These are phyloP conservation scores for Papilio polytes DNA, from an alignment of 1,140 invertebrate genomes.

Conservation along the genomic window DNA sequence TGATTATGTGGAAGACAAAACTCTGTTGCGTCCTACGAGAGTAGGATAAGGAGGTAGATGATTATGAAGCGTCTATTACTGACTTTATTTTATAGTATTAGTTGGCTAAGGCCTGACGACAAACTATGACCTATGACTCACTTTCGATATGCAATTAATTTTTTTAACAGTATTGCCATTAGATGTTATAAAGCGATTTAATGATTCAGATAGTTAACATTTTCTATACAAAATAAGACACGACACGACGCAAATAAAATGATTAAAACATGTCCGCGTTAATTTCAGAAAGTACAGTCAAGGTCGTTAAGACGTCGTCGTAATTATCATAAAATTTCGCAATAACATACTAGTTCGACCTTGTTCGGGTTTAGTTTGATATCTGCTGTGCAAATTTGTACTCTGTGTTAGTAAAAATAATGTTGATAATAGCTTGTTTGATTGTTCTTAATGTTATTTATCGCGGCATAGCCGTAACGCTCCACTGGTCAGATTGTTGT, in stretches of 20 bases:
- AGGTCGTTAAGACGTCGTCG: constrained; percentile 49
- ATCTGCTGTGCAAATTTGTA: constrained; percentile 34
- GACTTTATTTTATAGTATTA: too few relatives aligned
- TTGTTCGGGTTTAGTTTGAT: constrained; percentile 43
- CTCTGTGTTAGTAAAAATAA: constrained; percentile 5
- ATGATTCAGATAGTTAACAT: neutral
- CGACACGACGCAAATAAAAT: neutral
- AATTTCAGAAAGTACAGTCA: constrained; percentile 46
- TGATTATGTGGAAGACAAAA: too few relatives aligned
- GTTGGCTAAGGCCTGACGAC: too few relatives aligned
- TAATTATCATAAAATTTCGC: constrained; percentile 58
- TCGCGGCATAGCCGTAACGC: constrained; percentile 6
- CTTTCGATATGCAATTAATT: too few relatives aligned
- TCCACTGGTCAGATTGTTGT: constrained; percentile 33
- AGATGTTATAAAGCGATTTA: neutral
- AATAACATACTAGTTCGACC: constrained; percentile 57
- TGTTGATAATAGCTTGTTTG: constrained; percentile 32
- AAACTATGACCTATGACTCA: too few relatives aligned
- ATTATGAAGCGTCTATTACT: too few relatives aligned
- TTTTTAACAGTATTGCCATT: too few relatives aligned
- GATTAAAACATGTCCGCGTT: constrained; percentile 11
- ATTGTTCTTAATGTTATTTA: constrained; percentile 23
- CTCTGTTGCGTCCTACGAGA: too few relatives aligned
- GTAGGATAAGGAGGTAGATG: too few relatives aligned
- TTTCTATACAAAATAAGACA: neutral